phyloP scores from a whole-genome alignment of 2,113 vertebrate species.

The Myanophis thanlyinensis region DNA sequence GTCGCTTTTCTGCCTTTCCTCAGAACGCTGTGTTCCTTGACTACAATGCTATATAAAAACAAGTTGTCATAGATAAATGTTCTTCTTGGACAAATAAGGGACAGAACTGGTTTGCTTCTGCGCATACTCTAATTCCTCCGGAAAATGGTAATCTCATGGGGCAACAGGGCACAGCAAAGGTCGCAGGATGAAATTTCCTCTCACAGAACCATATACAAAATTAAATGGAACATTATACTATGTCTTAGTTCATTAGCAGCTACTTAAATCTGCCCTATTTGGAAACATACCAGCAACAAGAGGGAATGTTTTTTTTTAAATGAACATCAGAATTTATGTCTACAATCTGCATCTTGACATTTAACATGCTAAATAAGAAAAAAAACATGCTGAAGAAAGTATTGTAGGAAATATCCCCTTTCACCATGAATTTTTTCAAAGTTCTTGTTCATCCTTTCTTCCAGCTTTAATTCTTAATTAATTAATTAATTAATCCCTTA shows the following conservation, averaged over 20 bases:
- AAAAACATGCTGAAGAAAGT: background rate
- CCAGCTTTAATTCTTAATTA: background rate
- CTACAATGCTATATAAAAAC: conserved; percentile 15
- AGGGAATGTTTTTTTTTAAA: background rate
- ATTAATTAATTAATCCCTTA: background rate
- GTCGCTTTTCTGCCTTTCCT: background rate
- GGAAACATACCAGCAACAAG: background rate
- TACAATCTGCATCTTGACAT: background rate
- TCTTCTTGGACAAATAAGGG: conserved; percentile 1
- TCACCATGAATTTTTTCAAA: background rate
- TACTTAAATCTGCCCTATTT: background rate
- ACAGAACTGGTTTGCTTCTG: background rate
- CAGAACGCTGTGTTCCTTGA: conserved; percentile 32
- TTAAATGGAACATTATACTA: background rate
- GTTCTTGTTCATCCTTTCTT: background rate
- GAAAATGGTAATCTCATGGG: background rate
- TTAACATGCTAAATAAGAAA: background rate
- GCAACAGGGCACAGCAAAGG: background rate
- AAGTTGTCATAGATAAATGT: background rate
- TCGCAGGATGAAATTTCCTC: background rate
- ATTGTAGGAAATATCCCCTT: background rate
- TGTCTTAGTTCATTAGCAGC: background rate
- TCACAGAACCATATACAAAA: background rate
- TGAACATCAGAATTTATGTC: background rate
- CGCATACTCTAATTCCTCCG: background rate